A percentile compares a stretch with the other conserved stretches of the same genome.
These are phyloP conservation scores for Miltochrista miniata DNA, from an alignment of 2,888 invertebrate species.

Conservation along the genomic window DNA sequence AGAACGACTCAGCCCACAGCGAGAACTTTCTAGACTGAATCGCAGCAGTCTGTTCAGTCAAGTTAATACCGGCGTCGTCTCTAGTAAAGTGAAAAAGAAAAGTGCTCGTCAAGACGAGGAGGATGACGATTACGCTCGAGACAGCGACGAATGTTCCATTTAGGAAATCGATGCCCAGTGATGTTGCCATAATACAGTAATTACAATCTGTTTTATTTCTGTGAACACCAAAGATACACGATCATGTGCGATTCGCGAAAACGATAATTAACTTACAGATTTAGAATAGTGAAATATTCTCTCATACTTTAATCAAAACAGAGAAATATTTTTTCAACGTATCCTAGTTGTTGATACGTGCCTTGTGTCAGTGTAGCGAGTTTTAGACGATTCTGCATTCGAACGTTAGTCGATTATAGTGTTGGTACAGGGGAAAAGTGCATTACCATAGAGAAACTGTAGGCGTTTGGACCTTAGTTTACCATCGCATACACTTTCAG, in stretches of 20 bases:
- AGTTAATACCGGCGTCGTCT: conserved; percentile 74
- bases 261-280: conserved; percentile 32
- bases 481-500: conserved; percentile 62
- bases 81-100: conserved; percentile 62
- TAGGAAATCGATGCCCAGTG: conserved; percentile 51
- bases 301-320: conserved; percentile 54
- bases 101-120: conserved; percentile 64
- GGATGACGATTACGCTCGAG: conserved; percentile 80
- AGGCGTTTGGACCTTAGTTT: conserved; percentile 39
- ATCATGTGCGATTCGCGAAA: conserved; percentile 47
- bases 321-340: conserved; percentile 78
- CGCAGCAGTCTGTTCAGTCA: conserved; percentile 73
- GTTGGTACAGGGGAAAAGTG: conserved; percentile 35
- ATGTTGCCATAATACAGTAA: conserved; percentile 43
- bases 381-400: conserved; percentile 38
- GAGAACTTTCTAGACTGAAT: conserved; percentile 61
- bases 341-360: conserved; percentile 72
- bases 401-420: conserved; percentile 35
- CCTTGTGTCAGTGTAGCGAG: conserved; percentile 66
- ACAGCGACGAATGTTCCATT: conserved; percentile 86
- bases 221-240: conserved; percentile 72
- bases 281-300: conserved; percentile 47
- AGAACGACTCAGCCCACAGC: conserved; percentile 69
- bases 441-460: conserved; percentile 40
- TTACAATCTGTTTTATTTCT: conserved; percentile 36